A percentile compares a stretch with the other conserved stretches of the same genome.
Evolutionary conservation across 2,888 invertebrate genomes (phyloP).

Genomic region (Athalia circularis): DNA sequence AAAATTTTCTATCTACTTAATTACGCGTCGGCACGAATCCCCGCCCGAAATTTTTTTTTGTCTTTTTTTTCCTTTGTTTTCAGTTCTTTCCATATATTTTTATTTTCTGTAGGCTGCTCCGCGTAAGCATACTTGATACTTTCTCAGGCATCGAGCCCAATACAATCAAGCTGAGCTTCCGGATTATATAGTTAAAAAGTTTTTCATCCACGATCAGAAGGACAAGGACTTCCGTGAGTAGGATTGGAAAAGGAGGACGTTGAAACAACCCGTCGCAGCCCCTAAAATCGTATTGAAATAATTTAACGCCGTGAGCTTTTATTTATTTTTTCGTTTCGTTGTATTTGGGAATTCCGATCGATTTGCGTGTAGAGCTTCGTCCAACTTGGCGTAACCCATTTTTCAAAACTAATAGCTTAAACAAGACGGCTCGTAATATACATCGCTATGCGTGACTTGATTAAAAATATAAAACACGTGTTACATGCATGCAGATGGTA

Average conservation of each 20-base stretch:
- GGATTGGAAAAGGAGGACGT: conserved; percentile 14
- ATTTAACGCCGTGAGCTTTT: no score
- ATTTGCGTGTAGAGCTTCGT: no score
- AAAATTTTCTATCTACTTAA: conserved; percentile 18
- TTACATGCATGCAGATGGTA: background rate
- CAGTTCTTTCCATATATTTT: background rate
- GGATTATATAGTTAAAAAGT: conserved; percentile 40
- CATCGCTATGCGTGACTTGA: background rate
- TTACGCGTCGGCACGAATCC: conserved; percentile 24
- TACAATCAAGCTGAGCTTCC: conserved; percentile 13
- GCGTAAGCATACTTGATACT: conserved; percentile 21
- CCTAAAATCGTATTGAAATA: background rate
- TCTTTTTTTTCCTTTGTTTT: conserved; percentile 7
- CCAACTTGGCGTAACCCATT: no score
- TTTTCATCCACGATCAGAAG: conserved; percentile 27
- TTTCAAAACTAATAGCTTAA: background rate
- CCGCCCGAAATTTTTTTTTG: background rate
- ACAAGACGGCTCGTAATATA: background rate
- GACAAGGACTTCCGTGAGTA: conserved; percentile 22
- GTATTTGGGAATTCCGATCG: no score
- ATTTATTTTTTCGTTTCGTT: no score
- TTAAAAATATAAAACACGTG: background rate
- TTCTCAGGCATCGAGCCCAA: conserved; percentile 24
- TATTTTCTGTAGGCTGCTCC: background rate
- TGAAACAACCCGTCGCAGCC: conserved; percentile 27